Conservation (phyloP, 2,113 vertebrate genomes). For the Poecilia latipinna region DNA sequence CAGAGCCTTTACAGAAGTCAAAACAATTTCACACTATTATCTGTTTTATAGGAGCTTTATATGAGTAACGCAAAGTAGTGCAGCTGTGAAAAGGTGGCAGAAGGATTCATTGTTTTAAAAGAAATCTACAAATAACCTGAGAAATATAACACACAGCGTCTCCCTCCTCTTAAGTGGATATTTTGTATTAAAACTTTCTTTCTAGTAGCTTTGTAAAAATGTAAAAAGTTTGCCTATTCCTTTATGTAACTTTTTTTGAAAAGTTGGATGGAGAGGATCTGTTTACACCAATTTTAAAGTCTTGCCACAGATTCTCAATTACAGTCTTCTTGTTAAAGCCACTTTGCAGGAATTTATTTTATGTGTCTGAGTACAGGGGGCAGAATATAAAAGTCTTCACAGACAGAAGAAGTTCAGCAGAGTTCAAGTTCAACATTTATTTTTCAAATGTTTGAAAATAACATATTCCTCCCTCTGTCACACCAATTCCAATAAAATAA, state of each 20-base stretch:
- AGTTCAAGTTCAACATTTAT: not conserved
- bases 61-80: not conserved
- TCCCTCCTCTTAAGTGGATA: too few relatives aligned
- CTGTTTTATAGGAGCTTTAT: not conserved
- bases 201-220: not conserved
- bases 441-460: too few relatives aligned
- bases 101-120: not conserved
- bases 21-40: not conserved
- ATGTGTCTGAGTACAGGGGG: not conserved
- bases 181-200: too few relatives aligned
- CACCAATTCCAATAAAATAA: too few relatives aligned
- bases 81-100: not conserved
- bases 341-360: not conserved
- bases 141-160: too few relatives aligned
- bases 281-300: not conserved
- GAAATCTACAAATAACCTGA: too few relatives aligned
- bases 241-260: not conserved
- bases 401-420: too few relatives aligned
- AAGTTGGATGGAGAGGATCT: not conserved
- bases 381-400: not conserved
- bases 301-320: too few relatives aligned
- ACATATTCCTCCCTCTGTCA: too few relatives aligned
- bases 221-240: not conserved
- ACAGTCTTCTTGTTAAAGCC: not conserved
- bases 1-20: not conserved